Conservation (phyloP, 2,797 vertebrate species). For the Alosa sapidissima region DNA sequence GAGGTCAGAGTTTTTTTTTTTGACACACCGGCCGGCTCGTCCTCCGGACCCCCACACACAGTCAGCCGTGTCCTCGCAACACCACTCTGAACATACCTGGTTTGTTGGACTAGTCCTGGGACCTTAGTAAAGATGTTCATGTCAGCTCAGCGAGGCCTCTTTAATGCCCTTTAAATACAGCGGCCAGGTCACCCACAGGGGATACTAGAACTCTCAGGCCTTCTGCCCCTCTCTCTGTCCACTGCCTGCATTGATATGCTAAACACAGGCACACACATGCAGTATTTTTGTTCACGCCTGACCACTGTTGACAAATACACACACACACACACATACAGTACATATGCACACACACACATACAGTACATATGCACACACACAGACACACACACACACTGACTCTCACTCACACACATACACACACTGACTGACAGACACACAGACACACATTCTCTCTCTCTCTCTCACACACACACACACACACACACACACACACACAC, state of each 20-base stretch:
- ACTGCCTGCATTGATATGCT: conserved; percentile 74
- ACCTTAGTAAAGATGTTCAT: conserved; percentile 83
- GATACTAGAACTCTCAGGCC: conserved; percentile 70
- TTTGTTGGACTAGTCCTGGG: conserved; percentile 78
- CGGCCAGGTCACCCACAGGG: conserved; percentile 51
- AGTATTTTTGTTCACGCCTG: conserved; percentile 44
- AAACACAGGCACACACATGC: conserved; percentile 61
- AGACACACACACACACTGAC: conserved; percentile 31
- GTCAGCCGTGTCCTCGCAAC: conserved; percentile 25
- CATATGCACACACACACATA: conserved; percentile 2
- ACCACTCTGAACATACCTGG: conserved; percentile 71
- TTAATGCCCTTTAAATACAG: conserved; percentile 75
- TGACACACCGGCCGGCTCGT: neutral
- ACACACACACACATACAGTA: conserved; percentile 20
- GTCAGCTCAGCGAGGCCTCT: conserved; percentile 71
- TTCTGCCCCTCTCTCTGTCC: conserved; percentile 60
- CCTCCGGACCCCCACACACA: neutral
- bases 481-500: conserved; percentile 49
- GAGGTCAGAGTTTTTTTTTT: neutral
- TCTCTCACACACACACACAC: conserved; percentile 32
- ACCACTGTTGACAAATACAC: conserved; percentile 42
- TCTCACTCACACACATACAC: conserved; percentile 35
- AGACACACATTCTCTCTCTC: conserved; percentile 43
- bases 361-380: conserved; percentile 38
- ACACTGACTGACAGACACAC: conserved; percentile 44